Evolutionary conservation across 2,888 invertebrate species (phyloP).

Genomic region (Drosophila robusta): DNA sequence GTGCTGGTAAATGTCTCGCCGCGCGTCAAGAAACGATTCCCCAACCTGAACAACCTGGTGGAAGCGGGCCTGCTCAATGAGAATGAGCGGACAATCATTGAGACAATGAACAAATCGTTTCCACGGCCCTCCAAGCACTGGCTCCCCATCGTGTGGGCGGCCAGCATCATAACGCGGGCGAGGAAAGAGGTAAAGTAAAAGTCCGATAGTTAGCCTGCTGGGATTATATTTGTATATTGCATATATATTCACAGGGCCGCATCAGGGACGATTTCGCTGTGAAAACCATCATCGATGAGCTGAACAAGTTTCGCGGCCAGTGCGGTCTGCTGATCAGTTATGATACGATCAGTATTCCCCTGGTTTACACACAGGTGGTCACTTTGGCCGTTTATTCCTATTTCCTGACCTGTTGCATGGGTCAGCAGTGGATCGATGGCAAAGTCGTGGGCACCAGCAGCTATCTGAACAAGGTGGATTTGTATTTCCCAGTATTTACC

Average conservation of each 20-base stretch:
- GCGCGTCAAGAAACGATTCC: constrained; percentile 94
- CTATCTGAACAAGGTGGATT: constrained; percentile 89
- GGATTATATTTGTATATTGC: not conserved
- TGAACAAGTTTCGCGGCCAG: constrained; percentile 93
- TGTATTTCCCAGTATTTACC: constrained; percentile 96
- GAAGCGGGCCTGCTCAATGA: constrained; percentile 93
- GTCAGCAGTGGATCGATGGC: constrained; percentile 93
- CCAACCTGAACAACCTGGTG: constrained; percentile 92
- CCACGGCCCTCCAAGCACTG: constrained; percentile 95
- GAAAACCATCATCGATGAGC: constrained; percentile 94
- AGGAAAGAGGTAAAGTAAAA: constrained; percentile 88
- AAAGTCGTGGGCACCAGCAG: constrained; percentile 84
- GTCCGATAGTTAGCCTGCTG: no score
- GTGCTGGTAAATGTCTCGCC: constrained; percentile 94
- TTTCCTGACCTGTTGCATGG: constrained; percentile 94
- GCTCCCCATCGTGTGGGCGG: constrained; percentile 96
- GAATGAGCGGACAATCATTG: constrained; percentile 92
- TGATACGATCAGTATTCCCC: constrained; percentile 91
- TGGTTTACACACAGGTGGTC: constrained; percentile 95
- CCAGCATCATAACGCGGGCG: constrained; percentile 94
- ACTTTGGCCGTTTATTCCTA: constrained; percentile 95
- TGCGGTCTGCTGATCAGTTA: constrained; percentile 91
- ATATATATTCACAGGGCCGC: constrained; percentile 87
- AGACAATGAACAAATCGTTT: constrained; percentile 91
- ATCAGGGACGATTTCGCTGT: constrained; percentile 96